Base-by-base conservation (phyloP, 2,888 invertebrate species). In the Tenthredo livida region DNA sequence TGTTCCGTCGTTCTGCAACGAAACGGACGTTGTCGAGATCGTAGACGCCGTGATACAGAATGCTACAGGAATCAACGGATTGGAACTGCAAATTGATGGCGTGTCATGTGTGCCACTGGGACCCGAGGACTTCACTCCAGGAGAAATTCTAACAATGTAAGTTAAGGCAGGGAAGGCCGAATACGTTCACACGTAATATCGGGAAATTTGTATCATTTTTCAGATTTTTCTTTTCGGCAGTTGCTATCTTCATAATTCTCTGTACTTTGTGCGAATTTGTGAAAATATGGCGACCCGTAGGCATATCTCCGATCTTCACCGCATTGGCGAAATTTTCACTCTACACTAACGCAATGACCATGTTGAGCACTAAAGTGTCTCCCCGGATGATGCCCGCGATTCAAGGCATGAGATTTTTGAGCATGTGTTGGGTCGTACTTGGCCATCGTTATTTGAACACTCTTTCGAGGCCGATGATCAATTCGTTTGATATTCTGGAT, bases 341-440 rank as follows among this genome's bases (percentile, higher is more conserved):
- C 7, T 91, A 92, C 84, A 91, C 91, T 6, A 94, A 94, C 87
- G 91, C 91, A 0, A 87, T 87, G 7, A 92, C 93, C 84, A 89
- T 94, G 84, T 85, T 94, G 25, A 90, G 86, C 25, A 93, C 92
- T 0, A 73, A 89, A 50, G 65, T 86, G 0, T 87, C 89, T 0
- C 78, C 87, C 2, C 92, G 90, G 5, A 90, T 91, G 25, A 88
- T 94, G 37, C 90, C 91, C 0, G 92, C 91, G 67, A 87, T 95
- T 15, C 94, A 95, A 88, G 95, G 95, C 12, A 92, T 95, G 6
- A 92, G 95, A 58, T 94, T 94, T 86, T 87, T 94, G 29, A 94
- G 94, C 87, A 94, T 94, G 85, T 89, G 91, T 70, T 94, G 94
- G 93, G 94, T 95, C 1, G 90, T 94, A 33, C 86, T 94, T 17